phyloP scores from a whole-genome alignment of 2,797 vertebrate genomes.

The Notamacropus eugenii region DNA sequence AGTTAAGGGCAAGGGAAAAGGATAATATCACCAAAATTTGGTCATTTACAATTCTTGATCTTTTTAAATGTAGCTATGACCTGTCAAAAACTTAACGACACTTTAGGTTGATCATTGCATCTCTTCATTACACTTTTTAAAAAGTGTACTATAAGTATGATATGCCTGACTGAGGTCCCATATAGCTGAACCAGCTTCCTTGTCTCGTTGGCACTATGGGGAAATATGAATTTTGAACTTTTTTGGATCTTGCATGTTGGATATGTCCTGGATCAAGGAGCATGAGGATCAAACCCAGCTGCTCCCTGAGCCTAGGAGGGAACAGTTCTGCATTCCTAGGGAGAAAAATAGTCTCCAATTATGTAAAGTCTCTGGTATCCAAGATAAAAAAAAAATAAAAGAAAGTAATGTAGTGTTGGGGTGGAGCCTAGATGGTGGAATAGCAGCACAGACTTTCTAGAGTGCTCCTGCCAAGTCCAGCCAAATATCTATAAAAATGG shows the following conservation, averaged over 20 bases:
- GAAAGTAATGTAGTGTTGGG: too few species aligned
- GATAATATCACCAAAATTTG: not conserved
- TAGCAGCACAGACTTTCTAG: too few species aligned
- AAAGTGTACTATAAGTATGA: not conserved
- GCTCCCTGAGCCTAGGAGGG: not conserved
- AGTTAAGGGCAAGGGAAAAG: not conserved
- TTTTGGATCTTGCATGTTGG: not conserved
- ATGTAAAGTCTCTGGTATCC: not conserved
- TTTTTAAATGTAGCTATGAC: not conserved
- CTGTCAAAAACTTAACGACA: not conserved
- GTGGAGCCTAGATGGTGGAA: too few species aligned
- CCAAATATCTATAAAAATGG: too few species aligned
- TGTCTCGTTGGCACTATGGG: not conserved
- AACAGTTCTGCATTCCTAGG: not conserved
- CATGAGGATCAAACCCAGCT: accelerated
- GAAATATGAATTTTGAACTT: not conserved
- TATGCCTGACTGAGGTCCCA: not conserved
- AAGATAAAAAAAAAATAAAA: not conserved
- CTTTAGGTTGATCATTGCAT: not conserved
- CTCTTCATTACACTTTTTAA: not conserved
- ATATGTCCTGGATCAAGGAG: accelerated
- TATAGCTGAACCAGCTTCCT: not conserved
- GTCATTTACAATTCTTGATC: not conserved
- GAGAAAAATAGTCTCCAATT: not conserved
- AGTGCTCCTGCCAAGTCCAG: too few species aligned